Evolutionary conservation across 2,888 invertebrate species (phyloP), one percentile per base, ranked within the genome.

Genomic region (Sceliomorpha sp.): DNA sequence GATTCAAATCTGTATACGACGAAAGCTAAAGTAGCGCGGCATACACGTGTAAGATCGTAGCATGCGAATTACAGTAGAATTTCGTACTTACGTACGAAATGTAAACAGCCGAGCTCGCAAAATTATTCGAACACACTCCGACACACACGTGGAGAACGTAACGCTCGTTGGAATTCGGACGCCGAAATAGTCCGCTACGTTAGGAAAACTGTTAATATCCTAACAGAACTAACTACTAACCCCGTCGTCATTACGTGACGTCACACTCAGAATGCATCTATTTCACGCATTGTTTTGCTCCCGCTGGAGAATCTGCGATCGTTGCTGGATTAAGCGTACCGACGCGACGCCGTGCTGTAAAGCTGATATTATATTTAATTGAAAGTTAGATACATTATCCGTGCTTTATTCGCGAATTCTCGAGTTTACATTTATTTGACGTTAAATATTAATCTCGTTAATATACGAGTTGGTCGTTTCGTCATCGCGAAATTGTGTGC

Each of bases 121-220:
- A 63, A 63, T 63, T 63, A 63, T 40, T 55, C 27, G 48, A 42
- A 24, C 42, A 36, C 48, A 55, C n/a, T 48, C 48, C 48, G 51
- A 51, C 37, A 60, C 60, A 42, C 29, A 42, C 55, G 42, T 13
- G 40, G 47, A 55, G 34, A 40, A 27, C 37, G 47, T 29, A 39
- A 27, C 37, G 47, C 20, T 34, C 48, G 34, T 34, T 27, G 47
- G 53, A 55, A 63, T 63, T 55, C 42, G 55, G 63, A 55, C 64
- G 20, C 29, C 12, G 42, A n/a, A 63, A 63, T 50, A 48, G 55
- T 50, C 64, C 26, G 48, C 50, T 26, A 50, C 44, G 50, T 64
- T 64, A 63, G 55, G 55, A 55, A 63, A 63, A 56, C 64, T 64
- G 64, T 64, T 64, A 50, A 64, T 56, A 64, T 42, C 50, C 55